These are phyloP conservation scores for Entomobrya multifasciata DNA, from an alignment of 2,888 invertebrate genomes.

Conservation along the genomic window DNA sequence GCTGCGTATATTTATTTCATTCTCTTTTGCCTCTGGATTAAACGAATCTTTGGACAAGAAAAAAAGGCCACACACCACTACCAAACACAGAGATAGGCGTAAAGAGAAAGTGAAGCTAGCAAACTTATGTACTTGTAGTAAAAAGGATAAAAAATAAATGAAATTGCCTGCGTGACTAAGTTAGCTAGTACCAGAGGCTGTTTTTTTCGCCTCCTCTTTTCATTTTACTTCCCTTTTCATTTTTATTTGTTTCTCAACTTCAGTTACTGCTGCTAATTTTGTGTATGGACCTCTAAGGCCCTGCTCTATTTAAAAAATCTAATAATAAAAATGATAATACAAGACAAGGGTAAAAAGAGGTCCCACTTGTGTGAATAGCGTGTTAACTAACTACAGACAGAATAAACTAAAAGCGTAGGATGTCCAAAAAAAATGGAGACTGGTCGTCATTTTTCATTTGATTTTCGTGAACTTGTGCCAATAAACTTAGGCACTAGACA, in stretches of 20 bases:
- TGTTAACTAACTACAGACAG: constrained; percentile 32
- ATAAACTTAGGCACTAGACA: too few species aligned
- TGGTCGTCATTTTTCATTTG: constrained; percentile 20
- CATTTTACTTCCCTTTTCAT: constrained; percentile 25
- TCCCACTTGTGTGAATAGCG: constrained; percentile 30
- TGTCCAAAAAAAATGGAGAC: neutral
- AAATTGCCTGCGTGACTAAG: constrained; percentile 51
- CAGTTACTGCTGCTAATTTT: neutral
- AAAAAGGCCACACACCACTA: neutral
- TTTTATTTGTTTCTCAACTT: neutral
- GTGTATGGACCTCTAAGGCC: neutral
- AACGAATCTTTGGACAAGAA: neutral
- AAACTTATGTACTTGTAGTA: too few species aligned
- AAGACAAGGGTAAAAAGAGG: neutral
- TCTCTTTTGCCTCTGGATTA: neutral
- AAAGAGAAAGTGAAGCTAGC: neutral
- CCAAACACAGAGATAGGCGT: neutral
- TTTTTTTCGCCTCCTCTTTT: too few species aligned
- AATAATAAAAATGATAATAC: neutral
- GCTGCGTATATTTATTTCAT: neutral
- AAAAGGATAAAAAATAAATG: constrained; percentile 24
- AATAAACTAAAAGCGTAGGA: neutral
- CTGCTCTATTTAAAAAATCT: neutral
- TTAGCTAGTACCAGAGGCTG: too few species aligned
- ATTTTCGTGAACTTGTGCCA: constrained; percentile 39